Evolutionary conservation across 53 echinoderm and acorn worm genomes (phyloP), one percentile per base, ranked within the genome.

Genomic region (Mesocentrotus franciscanus): DNA sequence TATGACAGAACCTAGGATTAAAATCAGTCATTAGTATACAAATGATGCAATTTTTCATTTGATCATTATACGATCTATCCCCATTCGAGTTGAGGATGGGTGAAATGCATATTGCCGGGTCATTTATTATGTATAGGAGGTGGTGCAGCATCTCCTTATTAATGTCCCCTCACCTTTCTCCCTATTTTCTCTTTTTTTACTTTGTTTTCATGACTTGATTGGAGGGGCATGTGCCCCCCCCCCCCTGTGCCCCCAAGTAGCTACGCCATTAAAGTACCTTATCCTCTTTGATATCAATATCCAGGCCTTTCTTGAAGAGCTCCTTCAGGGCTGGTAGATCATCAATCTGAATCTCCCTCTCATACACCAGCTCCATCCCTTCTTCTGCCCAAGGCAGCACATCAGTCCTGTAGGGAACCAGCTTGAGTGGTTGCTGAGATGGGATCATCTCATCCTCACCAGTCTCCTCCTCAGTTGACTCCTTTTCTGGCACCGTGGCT

Each of bases 271-370:
- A 7, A 49, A 11, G 1, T 61, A 99, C 99, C 96, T 99, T 99
- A 89, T 99, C 98, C 70, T 99, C 99, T 91, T 98, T 99, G 60
- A 99, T 95, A 36, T 96, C 93, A 17, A 98, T 60, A 35, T 92
- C 49, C 79, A 99, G 95, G 55, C 99, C 99, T 90, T 93, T 94
- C 95, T 95, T 97, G 56, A 99, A 91, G 90, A 96, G 97, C 90
- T 97, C 98, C 92, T 99, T 99, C 85, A 99, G 94, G 13, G 99
- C 99, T 12, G 97, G 97, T 39, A 99, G 94, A 70, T 99, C 98
- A 95, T 98, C 98, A 59, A 98, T 97, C 68, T 96, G 79, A 42
- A 98, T 57, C 60, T 97, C 97, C 20, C 97, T 96, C 84, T 92
- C 96, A 94, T 95, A 99, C 68, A 75, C 95, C 95, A 97, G 96